phyloP scores from a whole-genome alignment of 2,888 invertebrate genomes.

The Drosophila mettleri region DNA sequence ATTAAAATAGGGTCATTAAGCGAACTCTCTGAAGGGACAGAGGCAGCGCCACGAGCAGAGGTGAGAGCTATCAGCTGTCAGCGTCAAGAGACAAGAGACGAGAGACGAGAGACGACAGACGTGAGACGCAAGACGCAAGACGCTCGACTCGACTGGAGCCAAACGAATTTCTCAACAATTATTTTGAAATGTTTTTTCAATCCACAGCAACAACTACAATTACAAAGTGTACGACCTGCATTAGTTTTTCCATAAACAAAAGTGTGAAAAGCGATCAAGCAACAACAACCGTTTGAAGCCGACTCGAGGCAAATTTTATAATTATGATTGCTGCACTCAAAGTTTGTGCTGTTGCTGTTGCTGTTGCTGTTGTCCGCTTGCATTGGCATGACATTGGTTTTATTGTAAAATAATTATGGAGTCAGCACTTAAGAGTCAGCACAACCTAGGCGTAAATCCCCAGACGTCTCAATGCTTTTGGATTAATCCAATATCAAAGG shows the following conservation, averaged over 20 bases:
- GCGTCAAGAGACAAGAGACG: conserved; percentile 2
- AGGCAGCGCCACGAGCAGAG: conserved; percentile 13
- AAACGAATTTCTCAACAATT: conserved; percentile 80
- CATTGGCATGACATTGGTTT: conserved; percentile 65
- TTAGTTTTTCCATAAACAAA: conserved; percentile 61
- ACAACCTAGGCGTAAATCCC: conserved; percentile 48
- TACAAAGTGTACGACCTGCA: conserved; percentile 39
- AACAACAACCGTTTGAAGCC: conserved; percentile 48
- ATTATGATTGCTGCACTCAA: conserved; percentile 68
- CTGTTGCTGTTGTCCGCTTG: conserved; percentile 15
- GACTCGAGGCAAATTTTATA: conserved; percentile 59
- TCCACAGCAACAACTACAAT: conserved; percentile 39
- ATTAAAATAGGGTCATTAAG: conserved; percentile 81
- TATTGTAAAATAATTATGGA: conserved; percentile 75
- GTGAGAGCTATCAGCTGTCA: conserved; percentile 25
- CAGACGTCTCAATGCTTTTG: conserved; percentile 66
- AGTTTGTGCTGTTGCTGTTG: conserved; percentile 26
- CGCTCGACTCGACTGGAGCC: conserved; percentile 28
- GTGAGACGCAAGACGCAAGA: not conserved
- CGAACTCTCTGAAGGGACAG: conserved; percentile 38
- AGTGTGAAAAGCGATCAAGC: conserved; percentile 49
- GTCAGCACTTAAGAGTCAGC: conserved; percentile 65
- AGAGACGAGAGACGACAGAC: not conserved
- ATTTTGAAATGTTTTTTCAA: conserved; percentile 80
- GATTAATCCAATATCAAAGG: conserved; percentile 8